Percentiles rank a stretch among this genome's conserved stretches.
These are phyloP conservation scores for Heliconius cydno DNA, from an alignment of 2,888 invertebrate species.

Conservation along the genomic window DNA sequence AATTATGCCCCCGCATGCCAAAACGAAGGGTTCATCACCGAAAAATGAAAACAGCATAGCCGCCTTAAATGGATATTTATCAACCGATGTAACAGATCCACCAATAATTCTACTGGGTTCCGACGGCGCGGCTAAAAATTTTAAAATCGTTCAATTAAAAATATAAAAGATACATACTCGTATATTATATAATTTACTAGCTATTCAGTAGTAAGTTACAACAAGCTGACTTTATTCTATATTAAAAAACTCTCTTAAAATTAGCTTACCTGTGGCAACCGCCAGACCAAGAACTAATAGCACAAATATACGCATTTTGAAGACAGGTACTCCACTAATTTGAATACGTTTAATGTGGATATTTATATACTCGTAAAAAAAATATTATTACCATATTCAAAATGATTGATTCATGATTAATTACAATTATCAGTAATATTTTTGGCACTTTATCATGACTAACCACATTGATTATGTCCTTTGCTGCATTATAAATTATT, in stretches of 20 bases:
- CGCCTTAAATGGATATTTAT: constrained; percentile 55
- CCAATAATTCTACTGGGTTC: constrained; percentile 49
- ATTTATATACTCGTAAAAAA: background rate
- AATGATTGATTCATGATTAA: background rate
- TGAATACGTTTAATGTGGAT: background rate
- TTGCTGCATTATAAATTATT: too few species aligned
- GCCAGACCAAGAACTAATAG: background rate
- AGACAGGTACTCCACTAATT: too few species aligned
- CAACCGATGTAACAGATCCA: constrained; percentile 42
- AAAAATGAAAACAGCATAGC: constrained; percentile 51
- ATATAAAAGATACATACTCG: background rate
- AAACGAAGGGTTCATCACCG: constrained; percentile 37
- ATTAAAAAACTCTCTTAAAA: too few species aligned
- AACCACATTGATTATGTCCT: too few species aligned
- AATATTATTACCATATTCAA: background rate
- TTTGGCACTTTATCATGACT: background rate
- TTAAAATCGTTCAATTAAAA: background rate
- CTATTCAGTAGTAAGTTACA: too few species aligned
- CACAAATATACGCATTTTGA: background rate
- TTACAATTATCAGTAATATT: background rate
- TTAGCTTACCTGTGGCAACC: constrained; percentile 2
- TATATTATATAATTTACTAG: too few species aligned
- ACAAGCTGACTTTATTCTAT: too few species aligned
- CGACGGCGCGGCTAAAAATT: constrained; percentile 47
- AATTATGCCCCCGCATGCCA: constrained; percentile 49